phyloP scores from a whole-genome alignment of 2,888 invertebrate species.

The Xestobium rufovillosum region DNA sequence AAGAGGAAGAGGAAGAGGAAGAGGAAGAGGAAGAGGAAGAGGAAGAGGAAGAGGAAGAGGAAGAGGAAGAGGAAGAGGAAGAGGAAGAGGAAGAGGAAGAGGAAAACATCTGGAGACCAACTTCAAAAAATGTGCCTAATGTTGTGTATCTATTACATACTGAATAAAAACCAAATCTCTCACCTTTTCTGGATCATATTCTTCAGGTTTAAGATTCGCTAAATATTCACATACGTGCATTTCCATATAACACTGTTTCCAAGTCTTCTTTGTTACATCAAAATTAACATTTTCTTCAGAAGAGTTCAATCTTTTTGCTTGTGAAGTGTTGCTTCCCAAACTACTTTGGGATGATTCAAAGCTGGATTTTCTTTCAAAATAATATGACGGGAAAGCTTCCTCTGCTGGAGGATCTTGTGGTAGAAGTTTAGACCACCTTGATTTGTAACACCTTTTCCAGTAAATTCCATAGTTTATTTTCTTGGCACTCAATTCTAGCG shows the following conservation, averaged over 20 bases:
- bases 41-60: too few relatives aligned
- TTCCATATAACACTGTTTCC: conserved; percentile 37
- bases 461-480: conserved; percentile 34
- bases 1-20: too few relatives aligned
- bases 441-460: conserved; percentile 34
- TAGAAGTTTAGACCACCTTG: conserved; percentile 32
- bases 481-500: conserved; percentile 30
- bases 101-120: too few relatives aligned
- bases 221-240: conserved; percentile 34
- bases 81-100: too few relatives aligned
- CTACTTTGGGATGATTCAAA: background rate
- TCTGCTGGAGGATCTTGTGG: conserved; percentile 15
- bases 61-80: too few relatives aligned
- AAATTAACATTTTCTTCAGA: conserved; percentile 8
- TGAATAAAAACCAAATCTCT: too few relatives aligned
- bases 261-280: conserved; percentile 26
- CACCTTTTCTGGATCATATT: conserved; percentile 35
- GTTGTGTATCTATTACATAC: too few relatives aligned
- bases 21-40: too few relatives aligned
- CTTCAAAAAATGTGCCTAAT: too few relatives aligned
- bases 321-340: background rate
- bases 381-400: background rate
- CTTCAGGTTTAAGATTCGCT: conserved; percentile 36
- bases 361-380: background rate
- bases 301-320: background rate